Evolutionary conservation across 2,113 vertebrate genomes (phyloP).

Genomic region (Promerops cafer): DNA sequence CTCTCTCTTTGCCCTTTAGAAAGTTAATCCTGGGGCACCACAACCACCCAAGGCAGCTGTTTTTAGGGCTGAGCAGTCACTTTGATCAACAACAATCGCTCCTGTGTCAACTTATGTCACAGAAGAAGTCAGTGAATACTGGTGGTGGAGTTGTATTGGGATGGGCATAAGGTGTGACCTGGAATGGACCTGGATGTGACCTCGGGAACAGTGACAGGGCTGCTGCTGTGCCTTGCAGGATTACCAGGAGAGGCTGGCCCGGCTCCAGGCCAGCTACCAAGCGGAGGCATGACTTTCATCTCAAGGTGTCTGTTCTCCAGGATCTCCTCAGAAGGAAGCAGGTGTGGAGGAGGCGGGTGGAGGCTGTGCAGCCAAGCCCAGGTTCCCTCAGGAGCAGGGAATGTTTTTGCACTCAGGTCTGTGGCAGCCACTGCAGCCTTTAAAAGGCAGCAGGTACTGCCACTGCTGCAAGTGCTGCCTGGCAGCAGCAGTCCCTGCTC

Average conservation of each 20-base stretch:
- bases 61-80: background rate
- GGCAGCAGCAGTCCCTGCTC: background rate
- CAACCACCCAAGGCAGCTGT: rapidly evolving
- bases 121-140: background rate
- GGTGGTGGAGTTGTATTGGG: background rate
- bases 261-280: constrained; percentile 78
- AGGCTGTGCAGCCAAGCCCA: background rate
- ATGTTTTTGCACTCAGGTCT: background rate
- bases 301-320: constrained; percentile 75
- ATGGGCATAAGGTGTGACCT: background rate
- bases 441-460: background rate
- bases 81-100: background rate
- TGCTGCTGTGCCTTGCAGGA: constrained; percentile 69
- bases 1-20: background rate
- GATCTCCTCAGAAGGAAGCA: constrained; percentile 61
- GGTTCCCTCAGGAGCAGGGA: background rate
- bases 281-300: constrained; percentile 77
- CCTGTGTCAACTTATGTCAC: background rate
- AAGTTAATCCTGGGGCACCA: background rate
- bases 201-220: background rate
- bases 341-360: background rate
- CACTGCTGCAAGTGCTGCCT: background rate
- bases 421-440: background rate
- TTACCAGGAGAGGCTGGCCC: constrained; percentile 79
- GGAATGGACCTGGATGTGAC: background rate